phyloP scores from a whole-genome alignment of 2,888 invertebrate genomes.

The Trichogramma dendrolimi region DNA sequence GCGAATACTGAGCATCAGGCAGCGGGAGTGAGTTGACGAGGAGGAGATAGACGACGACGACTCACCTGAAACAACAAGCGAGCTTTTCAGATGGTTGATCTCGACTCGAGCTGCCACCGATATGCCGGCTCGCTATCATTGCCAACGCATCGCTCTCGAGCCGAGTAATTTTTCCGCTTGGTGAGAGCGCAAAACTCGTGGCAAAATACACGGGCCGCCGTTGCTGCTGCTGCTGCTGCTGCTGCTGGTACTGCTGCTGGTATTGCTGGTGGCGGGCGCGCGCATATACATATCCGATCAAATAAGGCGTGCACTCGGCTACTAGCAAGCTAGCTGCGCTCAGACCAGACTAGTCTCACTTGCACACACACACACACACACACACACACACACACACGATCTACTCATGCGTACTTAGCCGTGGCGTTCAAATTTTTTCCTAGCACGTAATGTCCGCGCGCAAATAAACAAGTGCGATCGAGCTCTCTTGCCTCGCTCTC shows the following conservation, averaged over 20 bases:
- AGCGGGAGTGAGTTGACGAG: slow-evolving; percentile 42
- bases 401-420: slow-evolving; percentile 15
- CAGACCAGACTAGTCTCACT: too few relatives aligned
- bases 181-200: slow-evolving; percentile 5
- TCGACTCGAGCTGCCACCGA: slow-evolving; percentile 35
- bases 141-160: slow-evolving; percentile 31
- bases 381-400: not conserved
- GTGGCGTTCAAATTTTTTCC: slow-evolving; percentile 17
- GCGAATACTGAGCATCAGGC: not conserved
- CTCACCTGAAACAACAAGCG: slow-evolving; percentile 53
- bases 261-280: too few relatives aligned
- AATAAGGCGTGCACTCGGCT: slow-evolving; percentile 14
- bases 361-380: not conserved
- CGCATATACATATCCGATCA: slow-evolving; percentile 17
- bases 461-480: slow-evolving; percentile 12
- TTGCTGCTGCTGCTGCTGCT: too few relatives aligned
- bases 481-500: too few relatives aligned
- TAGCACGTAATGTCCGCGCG: slow-evolving; percentile 7
- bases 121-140: slow-evolving; percentile 50
- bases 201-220: slow-evolving; percentile 7
- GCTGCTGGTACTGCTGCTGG: too few relatives aligned
- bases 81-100: slow-evolving; percentile 51
- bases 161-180: slow-evolving; percentile 37
- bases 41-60: slow-evolving; percentile 25
- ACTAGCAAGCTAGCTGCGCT: not conserved